Evolutionary conservation across 2,113 vertebrate genomes (phyloP), one percentile per base, ranked within the genome.

Genomic region (Cricetomys ansorgei): DNA sequence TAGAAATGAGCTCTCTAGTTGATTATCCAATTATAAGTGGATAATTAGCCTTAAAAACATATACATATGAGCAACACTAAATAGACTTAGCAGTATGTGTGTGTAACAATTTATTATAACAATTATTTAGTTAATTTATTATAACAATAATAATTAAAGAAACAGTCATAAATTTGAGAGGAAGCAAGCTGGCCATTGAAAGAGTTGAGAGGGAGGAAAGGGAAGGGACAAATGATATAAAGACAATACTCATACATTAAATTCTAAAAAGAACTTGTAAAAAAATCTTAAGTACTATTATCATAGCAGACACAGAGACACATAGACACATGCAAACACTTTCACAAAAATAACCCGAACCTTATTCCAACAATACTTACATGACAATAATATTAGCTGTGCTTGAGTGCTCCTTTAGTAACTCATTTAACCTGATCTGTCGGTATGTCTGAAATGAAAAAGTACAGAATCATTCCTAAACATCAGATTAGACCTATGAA

Each of bases 341-440:
- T 89, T 62, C 23, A 96, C 64, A 83, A 95, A 96, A 92, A 55
- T 6, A 85, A 21, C 13, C 25, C 92, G 89, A 84, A 80, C 62
- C 25, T 76, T 85, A 84, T 65, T 64, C 73, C 2, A 88, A 10
- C 3, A 19, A 55, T 98, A 98, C 99, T 99, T 98, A 99, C 99
- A 99, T 99, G 98, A 99, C 99, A 97, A 99, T 99, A 98, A 99
- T 98, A 92, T 99, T 99, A 97, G 99, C 99, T 86, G 98, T 98
- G 97, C 98, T 99, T 86, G 99, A 99, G 97, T 99, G 99, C 72
- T 99, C 99, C 98, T 99, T 99, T 98, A 99, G 98, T 98, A 99
- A 98, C 97, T 99, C 99, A 43, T 99, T 99, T 98, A 99, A 97
- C 90, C 99, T 98, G 94, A 99, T 99, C 98, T 99, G 99, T 70